phyloP scores from a whole-genome alignment of 2,113 vertebrate genomes.

The Chionomys nivalis region DNA sequence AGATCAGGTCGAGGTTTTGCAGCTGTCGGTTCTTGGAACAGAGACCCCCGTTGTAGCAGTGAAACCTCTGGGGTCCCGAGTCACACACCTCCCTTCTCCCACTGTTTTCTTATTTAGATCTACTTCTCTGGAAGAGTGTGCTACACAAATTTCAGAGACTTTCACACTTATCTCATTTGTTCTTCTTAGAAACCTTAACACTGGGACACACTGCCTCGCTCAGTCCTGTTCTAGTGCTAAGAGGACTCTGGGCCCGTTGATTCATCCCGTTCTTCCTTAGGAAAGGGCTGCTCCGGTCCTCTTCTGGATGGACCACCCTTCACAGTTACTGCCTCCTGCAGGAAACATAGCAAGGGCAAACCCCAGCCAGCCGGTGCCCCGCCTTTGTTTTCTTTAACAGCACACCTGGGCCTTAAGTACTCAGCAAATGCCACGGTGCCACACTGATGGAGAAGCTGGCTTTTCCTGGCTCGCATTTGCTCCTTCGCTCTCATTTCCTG shows the following conservation, averaged over 20 bases:
- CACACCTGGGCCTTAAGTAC: constrained; percentile 13
- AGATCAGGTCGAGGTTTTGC: not conserved
- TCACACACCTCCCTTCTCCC: not conserved
- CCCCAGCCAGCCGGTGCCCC: not conserved
- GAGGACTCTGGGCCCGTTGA: not conserved
- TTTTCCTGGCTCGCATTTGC: constrained; percentile 50
- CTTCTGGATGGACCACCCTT: not conserved
- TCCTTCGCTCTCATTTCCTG: constrained; percentile 76
- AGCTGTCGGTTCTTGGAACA: not conserved
- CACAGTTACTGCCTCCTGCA: not conserved
- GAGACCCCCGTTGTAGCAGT: not conserved
- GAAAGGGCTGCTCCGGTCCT: not conserved
- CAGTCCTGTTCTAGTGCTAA: not conserved
- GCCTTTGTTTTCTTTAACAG: constrained; percentile 63
- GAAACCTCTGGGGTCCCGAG: not conserved
- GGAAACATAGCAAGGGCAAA: not conserved
- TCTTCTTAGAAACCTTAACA: not conserved
- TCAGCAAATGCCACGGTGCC: constrained; percentile 52
- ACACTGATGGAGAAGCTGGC: not conserved
- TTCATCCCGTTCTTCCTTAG: not conserved
- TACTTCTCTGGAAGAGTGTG: not conserved
- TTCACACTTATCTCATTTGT: not conserved
- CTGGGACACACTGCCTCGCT: not conserved
- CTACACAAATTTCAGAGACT: not conserved
- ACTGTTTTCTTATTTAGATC: not conserved